Conservation (phyloP, 2,888 invertebrate species). For the Hypolimnas misippus region DNA sequence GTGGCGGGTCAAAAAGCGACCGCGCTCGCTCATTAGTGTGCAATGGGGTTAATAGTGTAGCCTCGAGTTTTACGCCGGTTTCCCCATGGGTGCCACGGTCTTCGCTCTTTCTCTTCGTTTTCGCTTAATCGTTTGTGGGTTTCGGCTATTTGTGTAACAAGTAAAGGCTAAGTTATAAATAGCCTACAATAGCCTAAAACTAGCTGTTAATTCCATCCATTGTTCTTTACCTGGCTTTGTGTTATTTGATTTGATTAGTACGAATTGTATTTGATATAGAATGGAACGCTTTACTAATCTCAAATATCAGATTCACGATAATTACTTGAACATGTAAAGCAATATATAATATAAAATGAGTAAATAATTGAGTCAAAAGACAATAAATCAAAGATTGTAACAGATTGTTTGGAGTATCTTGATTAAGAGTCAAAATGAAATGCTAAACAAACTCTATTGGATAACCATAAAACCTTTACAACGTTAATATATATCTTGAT, state of each 20-base stretch:
- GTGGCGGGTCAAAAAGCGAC: constrained; percentile 24
- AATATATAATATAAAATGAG: background rate
- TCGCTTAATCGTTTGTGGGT: constrained; percentile 59
- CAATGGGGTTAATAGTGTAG: constrained; percentile 52
- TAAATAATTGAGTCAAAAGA: background rate
- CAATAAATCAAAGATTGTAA: background rate
- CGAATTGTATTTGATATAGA: too few relatives aligned
- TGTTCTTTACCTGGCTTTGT: too few relatives aligned
- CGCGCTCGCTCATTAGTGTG: constrained; percentile 31
- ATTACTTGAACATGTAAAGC: too few relatives aligned
- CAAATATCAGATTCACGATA: too few relatives aligned
- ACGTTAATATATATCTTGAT: constrained; percentile 1
- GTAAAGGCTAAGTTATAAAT: constrained; percentile 9
- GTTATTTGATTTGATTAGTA: too few relatives aligned
- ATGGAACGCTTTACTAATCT: too few relatives aligned
- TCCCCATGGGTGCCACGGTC: constrained; percentile 51
- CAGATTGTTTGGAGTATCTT: background rate
- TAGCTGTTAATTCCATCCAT: background rate
- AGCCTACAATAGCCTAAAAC: background rate
- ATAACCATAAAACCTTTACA: constrained; percentile 13
- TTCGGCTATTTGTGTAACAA: constrained; percentile 24
- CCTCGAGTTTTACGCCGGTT: constrained; percentile 51
- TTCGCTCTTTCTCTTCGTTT: constrained; percentile 52
- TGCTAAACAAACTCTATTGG: constrained; percentile 13
- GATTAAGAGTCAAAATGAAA: background rate